A percentile compares a stretch with the other conserved stretches of the same genome.
These are phyloP conservation scores for Heteromormyrus szaboi DNA, from an alignment of 2,797 vertebrate genomes.

Conservation along the genomic window DNA sequence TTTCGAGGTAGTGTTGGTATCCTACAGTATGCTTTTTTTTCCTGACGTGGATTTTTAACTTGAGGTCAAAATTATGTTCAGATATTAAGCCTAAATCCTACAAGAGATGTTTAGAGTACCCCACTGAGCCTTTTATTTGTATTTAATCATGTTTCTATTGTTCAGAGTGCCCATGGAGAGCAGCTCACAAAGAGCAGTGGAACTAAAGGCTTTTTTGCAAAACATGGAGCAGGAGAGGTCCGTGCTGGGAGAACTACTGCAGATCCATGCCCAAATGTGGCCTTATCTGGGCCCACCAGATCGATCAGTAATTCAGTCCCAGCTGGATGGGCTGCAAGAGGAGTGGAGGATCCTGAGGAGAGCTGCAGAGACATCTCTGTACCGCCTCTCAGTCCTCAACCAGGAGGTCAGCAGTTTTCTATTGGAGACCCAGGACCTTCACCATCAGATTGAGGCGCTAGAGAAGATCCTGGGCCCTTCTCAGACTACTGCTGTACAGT, in stretches of 20 bases:
- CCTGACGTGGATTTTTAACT: not conserved
- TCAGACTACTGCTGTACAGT: slow-evolving; percentile 34
- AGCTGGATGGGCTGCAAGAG: slow-evolving; percentile 61
- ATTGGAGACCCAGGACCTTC: slow-evolving; percentile 49
- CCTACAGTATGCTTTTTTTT: not conserved
- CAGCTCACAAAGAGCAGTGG: slow-evolving; percentile 58
- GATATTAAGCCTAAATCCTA: not conserved
- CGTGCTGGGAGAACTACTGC: slow-evolving; percentile 62
- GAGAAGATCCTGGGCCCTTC: slow-evolving; percentile 33
- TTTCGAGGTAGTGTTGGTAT: not conserved
- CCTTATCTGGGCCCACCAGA: slow-evolving; percentile 59
- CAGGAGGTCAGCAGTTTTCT: slow-evolving; percentile 54
- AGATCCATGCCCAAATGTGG: slow-evolving; percentile 52
- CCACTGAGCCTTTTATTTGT: not conserved
- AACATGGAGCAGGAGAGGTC: slow-evolving; percentile 60
- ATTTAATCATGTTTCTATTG: slow-evolving; percentile 20
- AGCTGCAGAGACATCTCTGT: slow-evolving; percentile 53
- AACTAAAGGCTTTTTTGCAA: slow-evolving; percentile 57
- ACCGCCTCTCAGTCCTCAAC: slow-evolving; percentile 51
- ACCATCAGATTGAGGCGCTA: slow-evolving; percentile 52
- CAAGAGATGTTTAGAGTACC: not conserved
- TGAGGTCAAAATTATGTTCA: not conserved
- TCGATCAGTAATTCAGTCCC: slow-evolving; percentile 52
- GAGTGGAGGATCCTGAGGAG: slow-evolving; percentile 66
- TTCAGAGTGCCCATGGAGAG: slow-evolving; percentile 66